Percentiles rank a stretch among this genome's conserved stretches.
phyloP scores from a whole-genome alignment of 1,140 invertebrate genomes.

The Philotrypesis tridentata region DNA sequence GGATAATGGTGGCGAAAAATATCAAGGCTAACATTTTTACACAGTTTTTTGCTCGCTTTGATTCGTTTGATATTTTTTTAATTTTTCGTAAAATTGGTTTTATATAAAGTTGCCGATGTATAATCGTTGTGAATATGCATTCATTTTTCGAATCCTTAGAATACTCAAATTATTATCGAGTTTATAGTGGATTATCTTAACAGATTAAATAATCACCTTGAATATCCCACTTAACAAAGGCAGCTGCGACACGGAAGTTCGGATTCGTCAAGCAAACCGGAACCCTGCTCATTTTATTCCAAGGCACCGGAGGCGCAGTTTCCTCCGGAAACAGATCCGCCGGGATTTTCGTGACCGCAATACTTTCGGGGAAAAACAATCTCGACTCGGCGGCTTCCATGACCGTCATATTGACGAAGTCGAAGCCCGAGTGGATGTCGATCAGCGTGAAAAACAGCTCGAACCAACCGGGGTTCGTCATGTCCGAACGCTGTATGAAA shows the following conservation, averaged over 20 bases:
- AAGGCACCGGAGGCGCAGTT: slow-evolving; percentile 37
- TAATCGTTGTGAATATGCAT: too few relatives aligned
- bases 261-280: slow-evolving; percentile 43
- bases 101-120: too few relatives aligned
- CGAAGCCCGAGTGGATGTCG: slow-evolving; percentile 28
- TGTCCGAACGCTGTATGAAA: not conserved
- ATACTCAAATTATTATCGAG: too few relatives aligned
- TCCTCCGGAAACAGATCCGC: slow-evolving; percentile 52
- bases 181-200: too few relatives aligned
- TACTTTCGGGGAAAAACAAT: slow-evolving; percentile 45
- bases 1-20: too few relatives aligned
- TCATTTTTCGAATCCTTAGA: too few relatives aligned
- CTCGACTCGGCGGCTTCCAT: not conserved
- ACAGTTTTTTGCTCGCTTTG: too few relatives aligned
- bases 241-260: not conserved
- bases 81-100: too few relatives aligned
- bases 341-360: slow-evolving; percentile 40
- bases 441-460: slow-evolving; percentile 50
- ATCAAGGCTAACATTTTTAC: too few relatives aligned
- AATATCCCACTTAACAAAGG: slow-evolving; percentile 7
- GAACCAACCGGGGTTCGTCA: slow-evolving; percentile 51
- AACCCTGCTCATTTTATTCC: slow-evolving; percentile 41
- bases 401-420: slow-evolving; percentile 25
- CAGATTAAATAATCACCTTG: slow-evolving; percentile 45
- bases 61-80: too few relatives aligned